phyloP scores from a whole-genome alignment of 2,888 invertebrate genomes.

The Luperina testacea region DNA sequence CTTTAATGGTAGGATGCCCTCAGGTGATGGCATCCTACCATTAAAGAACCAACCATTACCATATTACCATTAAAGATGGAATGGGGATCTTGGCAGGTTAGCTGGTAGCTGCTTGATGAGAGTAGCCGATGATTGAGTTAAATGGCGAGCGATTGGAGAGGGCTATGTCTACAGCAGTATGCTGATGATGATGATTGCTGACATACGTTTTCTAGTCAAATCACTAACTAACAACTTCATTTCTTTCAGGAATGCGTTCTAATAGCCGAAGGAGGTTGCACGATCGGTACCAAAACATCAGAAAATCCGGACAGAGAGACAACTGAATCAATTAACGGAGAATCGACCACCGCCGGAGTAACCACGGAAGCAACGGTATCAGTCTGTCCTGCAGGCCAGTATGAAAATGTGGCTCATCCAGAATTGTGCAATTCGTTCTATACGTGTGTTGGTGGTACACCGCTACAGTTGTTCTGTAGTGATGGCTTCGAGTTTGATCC shows the following conservation, averaged over 20 bases:
- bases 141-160: background rate
- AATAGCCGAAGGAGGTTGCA: slow-evolving; percentile 49
- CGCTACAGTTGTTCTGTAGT: slow-evolving; percentile 65
- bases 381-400: slow-evolving; percentile 18
- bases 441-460: slow-evolving; percentile 66
- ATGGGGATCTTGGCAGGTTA: background rate
- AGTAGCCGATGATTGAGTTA: background rate
- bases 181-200: background rate
- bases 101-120: background rate
- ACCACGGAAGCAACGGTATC: background rate
- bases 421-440: slow-evolving; percentile 45
- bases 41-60: too few species aligned
- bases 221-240: background rate
- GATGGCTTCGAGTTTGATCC: slow-evolving; percentile 71
- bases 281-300: slow-evolving; percentile 21
- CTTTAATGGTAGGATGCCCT: background rate
- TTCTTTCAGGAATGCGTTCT: slow-evolving; percentile 37
- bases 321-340: fast-evolving
- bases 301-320: background rate
- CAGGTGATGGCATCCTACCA: too few species aligned
- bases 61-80: too few species aligned
- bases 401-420: slow-evolving; percentile 49
- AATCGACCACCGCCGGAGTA: slow-evolving; percentile 19
- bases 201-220: background rate
- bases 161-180: background rate